Percentiles rank a stretch among this genome's conserved stretches.
These are phyloP conservation scores for Larimichthys crocea DNA, from an alignment of 2,113 vertebrate species.

Conservation along the genomic window DNA sequence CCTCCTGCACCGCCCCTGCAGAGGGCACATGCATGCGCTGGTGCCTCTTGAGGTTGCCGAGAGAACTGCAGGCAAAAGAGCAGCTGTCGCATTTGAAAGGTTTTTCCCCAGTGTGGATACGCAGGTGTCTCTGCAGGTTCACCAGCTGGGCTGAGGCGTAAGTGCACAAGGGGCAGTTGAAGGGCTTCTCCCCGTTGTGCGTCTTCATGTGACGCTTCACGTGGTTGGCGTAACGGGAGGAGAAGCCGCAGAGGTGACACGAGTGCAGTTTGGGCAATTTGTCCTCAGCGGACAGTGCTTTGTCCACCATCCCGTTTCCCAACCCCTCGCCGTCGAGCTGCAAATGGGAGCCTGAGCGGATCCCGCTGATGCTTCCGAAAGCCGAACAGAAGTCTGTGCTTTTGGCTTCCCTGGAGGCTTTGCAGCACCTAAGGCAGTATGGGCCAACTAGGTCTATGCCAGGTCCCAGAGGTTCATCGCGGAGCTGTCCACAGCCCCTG, in stretches of 20 bases:
- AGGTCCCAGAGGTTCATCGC: conserved; percentile 81
- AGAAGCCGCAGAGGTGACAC: conserved; percentile 95
- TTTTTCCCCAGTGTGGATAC: conserved; percentile 97
- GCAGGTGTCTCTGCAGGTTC: conserved; percentile 96
- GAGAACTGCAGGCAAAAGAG: conserved; percentile 95
- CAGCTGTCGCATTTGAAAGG: conserved; percentile 95
- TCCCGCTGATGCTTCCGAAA: conserved; percentile 67
- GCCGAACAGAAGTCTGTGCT: conserved; percentile 70
- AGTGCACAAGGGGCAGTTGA: conserved; percentile 92
- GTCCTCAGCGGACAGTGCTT: conserved; percentile 72
- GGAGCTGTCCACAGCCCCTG: conserved; percentile 89
- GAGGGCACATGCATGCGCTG: conserved; percentile 91
- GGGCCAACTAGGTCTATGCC: conserved; percentile 79
- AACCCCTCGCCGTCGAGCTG: conserved; percentile 52
- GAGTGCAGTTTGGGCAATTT: conserved; percentile 87
- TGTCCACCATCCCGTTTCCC: conserved; percentile 76
- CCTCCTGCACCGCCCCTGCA: conserved; percentile 76
- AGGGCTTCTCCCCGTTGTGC: conserved; percentile 98
- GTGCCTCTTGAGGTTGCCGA: conserved; percentile 97
- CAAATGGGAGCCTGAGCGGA: conserved; percentile 52
- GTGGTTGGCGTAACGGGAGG: conserved; percentile 96
- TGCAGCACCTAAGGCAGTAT: conserved; percentile 86
- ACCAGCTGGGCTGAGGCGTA: conserved; percentile 97
- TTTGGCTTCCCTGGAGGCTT: conserved; percentile 75
- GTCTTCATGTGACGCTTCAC: conserved; percentile 99